Base-by-base conservation (phyloP, 1,140 invertebrate species). In the Caerostris darwini region DNA sequence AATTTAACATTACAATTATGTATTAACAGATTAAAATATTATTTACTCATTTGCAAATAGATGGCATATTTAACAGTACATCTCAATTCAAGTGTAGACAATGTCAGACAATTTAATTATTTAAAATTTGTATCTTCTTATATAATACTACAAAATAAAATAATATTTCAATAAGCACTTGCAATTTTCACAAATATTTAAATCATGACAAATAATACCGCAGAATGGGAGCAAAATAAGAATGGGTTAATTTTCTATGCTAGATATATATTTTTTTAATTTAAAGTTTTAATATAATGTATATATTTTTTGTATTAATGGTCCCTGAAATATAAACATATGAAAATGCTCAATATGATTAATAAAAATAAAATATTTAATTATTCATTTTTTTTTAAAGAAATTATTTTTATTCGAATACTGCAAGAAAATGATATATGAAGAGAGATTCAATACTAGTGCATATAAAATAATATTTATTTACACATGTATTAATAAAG, bases 1-100 rank as follows among this genome's bases (percentile, higher is more conserved):
- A 83, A 83, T 83, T 83, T 12, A 83, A 83, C 82, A 57, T 83
- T 57, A 19, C 17, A 57, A n/a, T 83, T 83, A 83, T 34, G 57
- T 57, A 83, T 57, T 83, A 83, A 83, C 82, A 83, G 82, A 19
- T 83, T 83, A 83, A 83, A 83, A 83, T 10, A 83, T 57, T 5
- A 6, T 83, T 8, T 14, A 83, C 14, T 83, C 57, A 7, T 58
- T 57, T 83, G 14, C 19, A 53, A 19, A 50, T 10, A 53, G 71
- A 77, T 50, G 53, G 71, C 19, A 50, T 50, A 12, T 50, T 50
- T 53, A 77, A 50, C 3, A 50, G 53, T 53, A 77, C 34, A 77
- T 50, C 53, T 77, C 50, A 53, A 34, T 5, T 3, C 14, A 14
- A 50, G 3, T 8, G 53, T 77, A 77, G 53, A 10, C 6, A 77